Evolutionary conservation across 2,113 vertebrate genomes (phyloP), one percentile per base, ranked within the genome.

Genomic region (Corythornis cristatus): DNA sequence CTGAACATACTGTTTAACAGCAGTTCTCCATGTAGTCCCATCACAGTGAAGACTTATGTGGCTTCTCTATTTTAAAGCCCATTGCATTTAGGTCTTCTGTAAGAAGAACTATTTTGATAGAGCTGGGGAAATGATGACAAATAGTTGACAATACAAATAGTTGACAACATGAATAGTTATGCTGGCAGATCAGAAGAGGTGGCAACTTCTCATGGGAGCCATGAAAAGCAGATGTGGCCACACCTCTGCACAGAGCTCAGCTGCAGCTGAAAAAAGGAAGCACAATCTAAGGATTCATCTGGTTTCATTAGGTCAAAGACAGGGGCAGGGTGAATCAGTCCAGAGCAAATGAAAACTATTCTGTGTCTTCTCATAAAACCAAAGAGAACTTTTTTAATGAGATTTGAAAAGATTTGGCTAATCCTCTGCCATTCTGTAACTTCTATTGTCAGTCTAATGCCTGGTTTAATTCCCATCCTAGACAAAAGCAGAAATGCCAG

Each of bases 211-310:
- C 78, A 73, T 33, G 42, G 31, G 26, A 89, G 82, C 87, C 81
- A 73, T 33, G 70, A 68, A 67, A 83, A 82, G 70, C 94, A 92
- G 89, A 71, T 87, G 75, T 68, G 62, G 50, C 33, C 62, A 79
- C 35, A 85, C 71, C 71, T 89, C 94, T 65, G 26, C 40, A 33
- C 0, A 0, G 70, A 75, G 70, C 77, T 79, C 28, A 61, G 72
- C 76, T 70, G 56, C 83, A 86, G 80, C 91, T 90, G 66, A 64
- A 87, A 65, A 65, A 71, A 91, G 91, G 91, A 85, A 91, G 82
- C 58, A 87, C 26, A 72, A 33, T 42, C 67, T 61, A 14, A 28
- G 23, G 76, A 60, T 90, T 74, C 65, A 73, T 64, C 66, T 3
- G 0, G 0, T 66, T 42, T 50, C 50, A 3, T 46, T 43, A 85